phyloP scores from a whole-genome alignment of 2,113 vertebrate species.

The Istiophorus platypterus region DNA sequence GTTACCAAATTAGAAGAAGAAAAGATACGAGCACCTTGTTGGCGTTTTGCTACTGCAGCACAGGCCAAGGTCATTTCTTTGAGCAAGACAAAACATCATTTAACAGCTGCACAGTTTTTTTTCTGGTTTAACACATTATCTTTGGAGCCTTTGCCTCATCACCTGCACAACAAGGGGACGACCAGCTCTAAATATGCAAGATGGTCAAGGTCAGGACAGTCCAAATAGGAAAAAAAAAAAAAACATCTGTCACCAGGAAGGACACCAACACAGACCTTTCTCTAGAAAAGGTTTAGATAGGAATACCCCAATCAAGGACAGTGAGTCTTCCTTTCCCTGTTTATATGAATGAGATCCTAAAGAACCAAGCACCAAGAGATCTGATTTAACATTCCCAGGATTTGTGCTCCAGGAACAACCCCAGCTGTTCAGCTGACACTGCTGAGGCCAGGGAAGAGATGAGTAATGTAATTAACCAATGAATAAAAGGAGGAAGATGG shows the following conservation, averaged over 20 bases:
- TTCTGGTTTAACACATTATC: too few relatives aligned
- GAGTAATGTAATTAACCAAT: slow-evolving; percentile 71
- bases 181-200: background rate
- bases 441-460: slow-evolving; percentile 53
- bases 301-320: slow-evolving; percentile 23
- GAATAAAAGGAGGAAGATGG: slow-evolving; percentile 57
- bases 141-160: background rate
- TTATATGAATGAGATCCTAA: slow-evolving; percentile 31
- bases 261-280: slow-evolving; percentile 1
- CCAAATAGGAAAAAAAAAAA: background rate
- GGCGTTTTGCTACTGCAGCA: slow-evolving; percentile 4
- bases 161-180: background rate
- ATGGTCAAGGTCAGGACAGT: slow-evolving; percentile 21
- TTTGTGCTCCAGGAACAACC: slow-evolving; percentile 52
- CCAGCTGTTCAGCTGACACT: slow-evolving; percentile 62
- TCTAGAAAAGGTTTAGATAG: background rate
- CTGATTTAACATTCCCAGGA: slow-evolving; percentile 65
- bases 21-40: background rate
- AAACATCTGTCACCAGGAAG: slow-evolving; percentile 11
- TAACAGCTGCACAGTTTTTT: background rate
- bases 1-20: background rate
- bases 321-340: background rate
- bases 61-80: slow-evolving; percentile 9
- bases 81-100: background rate
- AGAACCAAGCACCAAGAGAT: slow-evolving; percentile 33